A percentile compares a stretch with the other conserved stretches of the same genome.
Conservation (phyloP, 2,888 invertebrate genomes). For the Drosophila neonasuta region DNA sequence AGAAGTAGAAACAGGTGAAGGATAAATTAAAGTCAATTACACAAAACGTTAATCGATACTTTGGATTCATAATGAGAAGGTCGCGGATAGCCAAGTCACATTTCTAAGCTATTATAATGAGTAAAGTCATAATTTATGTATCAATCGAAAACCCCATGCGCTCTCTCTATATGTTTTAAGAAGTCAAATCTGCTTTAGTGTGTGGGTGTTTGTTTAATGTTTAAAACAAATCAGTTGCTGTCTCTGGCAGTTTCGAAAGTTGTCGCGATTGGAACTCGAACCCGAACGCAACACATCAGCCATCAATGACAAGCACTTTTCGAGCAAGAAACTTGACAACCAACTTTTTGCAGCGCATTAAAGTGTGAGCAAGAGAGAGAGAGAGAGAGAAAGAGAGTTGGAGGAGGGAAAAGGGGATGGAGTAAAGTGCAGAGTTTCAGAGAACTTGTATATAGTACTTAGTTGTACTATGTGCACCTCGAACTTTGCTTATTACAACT, state of each 20-base stretch:
- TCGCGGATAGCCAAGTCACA: too few species aligned
- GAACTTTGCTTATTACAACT: conserved; percentile 49
- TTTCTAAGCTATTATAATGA: too few species aligned
- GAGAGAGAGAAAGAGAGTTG: not conserved
- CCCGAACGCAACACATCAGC: not conserved
- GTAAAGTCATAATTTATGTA: not conserved
- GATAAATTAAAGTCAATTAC: not conserved
- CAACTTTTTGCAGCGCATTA: conserved; percentile 26
- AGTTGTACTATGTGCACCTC: conserved; percentile 1
- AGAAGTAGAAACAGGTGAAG: too few species aligned
- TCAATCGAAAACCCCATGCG: not conserved
- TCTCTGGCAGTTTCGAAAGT: conserved; percentile 6
- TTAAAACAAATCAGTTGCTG: conserved; percentile 26
- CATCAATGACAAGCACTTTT: conserved; percentile 44
- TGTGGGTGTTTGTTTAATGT: not conserved
- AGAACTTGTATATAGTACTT: conserved; percentile 14
- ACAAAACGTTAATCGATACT: conserved; percentile 2
- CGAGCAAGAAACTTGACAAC: conserved; percentile 15
- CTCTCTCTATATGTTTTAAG: too few species aligned
- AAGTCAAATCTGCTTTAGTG: not conserved
- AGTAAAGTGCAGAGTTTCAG: not conserved
- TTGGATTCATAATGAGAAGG: too few species aligned
- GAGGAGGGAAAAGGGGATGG: not conserved
- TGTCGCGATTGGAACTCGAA: conserved; percentile 5
- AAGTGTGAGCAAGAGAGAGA: not conserved